A percentile compares a stretch with the other conserved stretches of the same genome.
Conservation (phyloP, 2,888 invertebrate species). For the Crepidodera aurea region DNA sequence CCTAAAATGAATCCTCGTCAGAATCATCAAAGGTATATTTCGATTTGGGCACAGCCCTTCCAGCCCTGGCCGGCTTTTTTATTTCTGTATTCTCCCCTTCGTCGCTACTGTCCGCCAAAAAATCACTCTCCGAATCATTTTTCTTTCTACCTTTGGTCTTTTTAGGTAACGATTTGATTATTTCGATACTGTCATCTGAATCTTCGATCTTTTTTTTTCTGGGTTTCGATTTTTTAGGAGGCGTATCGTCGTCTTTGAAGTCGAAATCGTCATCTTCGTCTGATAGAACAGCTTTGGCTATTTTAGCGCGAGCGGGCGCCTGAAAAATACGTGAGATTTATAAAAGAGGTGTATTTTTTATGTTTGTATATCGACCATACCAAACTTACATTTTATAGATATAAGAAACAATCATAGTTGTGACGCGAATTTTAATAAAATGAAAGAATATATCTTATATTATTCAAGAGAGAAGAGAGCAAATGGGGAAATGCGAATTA, state of each 20-base stretch:
- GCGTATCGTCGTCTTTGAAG: neutral
- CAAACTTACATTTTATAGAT: too few relatives aligned
- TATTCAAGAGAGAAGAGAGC: too few relatives aligned
- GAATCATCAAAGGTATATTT: conserved; percentile 63
- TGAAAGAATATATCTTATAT: too few relatives aligned
- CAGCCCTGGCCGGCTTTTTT: conserved; percentile 43
- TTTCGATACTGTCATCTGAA: conserved; percentile 31
- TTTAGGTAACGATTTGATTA: neutral
- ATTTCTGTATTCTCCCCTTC: conserved; percentile 19
- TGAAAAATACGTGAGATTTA: too few relatives aligned
- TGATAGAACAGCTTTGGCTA: neutral
- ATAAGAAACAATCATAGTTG: too few relatives aligned
- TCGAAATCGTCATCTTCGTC: neutral
- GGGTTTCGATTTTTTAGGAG: conserved; percentile 29
- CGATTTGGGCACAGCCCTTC: conserved; percentile 50
- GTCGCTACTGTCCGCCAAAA: conserved; percentile 21
- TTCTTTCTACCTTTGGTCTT: conserved; percentile 28
- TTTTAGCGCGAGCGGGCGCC: neutral
- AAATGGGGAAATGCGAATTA: too few relatives aligned
- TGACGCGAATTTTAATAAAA: too few relatives aligned
- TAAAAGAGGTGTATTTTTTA: too few relatives aligned
- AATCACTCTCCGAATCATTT: conserved; percentile 35
- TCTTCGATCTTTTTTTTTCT: conserved; percentile 30
- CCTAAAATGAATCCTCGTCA: conserved; percentile 34
- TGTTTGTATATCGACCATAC: too few relatives aligned